Base-by-base conservation (phyloP, 2,797 vertebrate species). In the Sebastes hubbsi region DNA sequence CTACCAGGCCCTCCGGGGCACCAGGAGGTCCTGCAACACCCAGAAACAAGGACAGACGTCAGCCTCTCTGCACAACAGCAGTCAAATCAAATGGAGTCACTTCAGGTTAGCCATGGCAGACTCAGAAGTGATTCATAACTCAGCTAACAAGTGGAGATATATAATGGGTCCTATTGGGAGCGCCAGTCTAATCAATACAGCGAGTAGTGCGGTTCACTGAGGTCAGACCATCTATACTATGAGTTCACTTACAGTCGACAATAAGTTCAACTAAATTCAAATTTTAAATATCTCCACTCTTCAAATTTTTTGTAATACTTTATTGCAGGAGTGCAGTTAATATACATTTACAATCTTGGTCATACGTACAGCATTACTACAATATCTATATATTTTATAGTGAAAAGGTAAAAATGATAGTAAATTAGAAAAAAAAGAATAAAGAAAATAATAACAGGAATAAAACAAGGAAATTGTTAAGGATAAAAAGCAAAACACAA, bases 1-100 rank as follows among this genome's bases (percentile, higher is more conserved):
- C 96, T 83, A 88, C 86, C 81, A 97, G 91, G 59, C 94, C 93
- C 89, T 97, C 96, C 1, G 97, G 97, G 61, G 96, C 95, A 65
- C 96, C 96, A 68, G 97, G 97, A 29, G 97, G 95, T 81, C 96
- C 97, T 98, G 80, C 84, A 75, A 75, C 59, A 80, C 1, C 25
- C 72, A 80, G 49, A 86, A 87, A 90, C 64, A 87, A 76, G 13
- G 64, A 81, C 52, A 81, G 36, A 85, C 70, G 68, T 89, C 79
- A 90, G 71, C 61, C 14, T 67, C 49, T 49, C 32, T 38, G 38
- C 54, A 32, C 71, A 20, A 61, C 62, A 59, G 24, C 77, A 83
- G 74, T 59, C 67, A 67, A 78, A 84, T 87, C 69, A 65, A 86
- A 88, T 82, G 54, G 65, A 77, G 63, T 72, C 32, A 60, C 10